Conservation (phyloP, 2,113 vertebrate species). For the Gavialis gangeticus region DNA sequence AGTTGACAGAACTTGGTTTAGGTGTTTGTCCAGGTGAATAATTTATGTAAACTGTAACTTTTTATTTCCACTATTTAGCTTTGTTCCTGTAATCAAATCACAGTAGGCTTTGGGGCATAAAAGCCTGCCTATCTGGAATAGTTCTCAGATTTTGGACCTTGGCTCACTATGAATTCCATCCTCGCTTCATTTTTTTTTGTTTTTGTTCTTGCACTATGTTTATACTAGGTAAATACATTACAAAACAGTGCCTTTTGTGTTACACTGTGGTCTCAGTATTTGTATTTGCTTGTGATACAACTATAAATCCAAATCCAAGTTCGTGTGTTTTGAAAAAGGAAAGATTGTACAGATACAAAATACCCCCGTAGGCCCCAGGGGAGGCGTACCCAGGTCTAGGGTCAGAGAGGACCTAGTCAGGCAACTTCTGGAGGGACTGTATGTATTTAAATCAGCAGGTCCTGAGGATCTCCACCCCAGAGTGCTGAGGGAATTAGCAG, state of each 20-base stretch:
- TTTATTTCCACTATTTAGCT: not conserved
- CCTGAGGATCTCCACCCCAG: too few relatives aligned
- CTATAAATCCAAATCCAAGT: not conserved
- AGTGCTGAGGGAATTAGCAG: too few relatives aligned
- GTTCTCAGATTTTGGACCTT: not conserved
- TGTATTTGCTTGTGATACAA: not conserved
- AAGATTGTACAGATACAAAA: too few relatives aligned
- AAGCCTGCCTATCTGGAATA: not conserved
- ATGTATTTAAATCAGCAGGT: too few relatives aligned
- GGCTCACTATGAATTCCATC: not conserved
- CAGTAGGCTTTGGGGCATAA: not conserved
- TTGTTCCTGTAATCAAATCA: not conserved
- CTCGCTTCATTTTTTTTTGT: not conserved
- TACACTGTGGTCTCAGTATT: not conserved
- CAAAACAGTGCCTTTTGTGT: not conserved
- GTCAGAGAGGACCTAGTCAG: too few relatives aligned
- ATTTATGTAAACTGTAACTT: not conserved
- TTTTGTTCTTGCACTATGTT: not conserved
- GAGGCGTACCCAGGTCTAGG: too few relatives aligned
- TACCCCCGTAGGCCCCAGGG: too few relatives aligned
- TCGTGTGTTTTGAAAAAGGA: not conserved
- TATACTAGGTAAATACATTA: not conserved
- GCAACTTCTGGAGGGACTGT: too few relatives aligned
- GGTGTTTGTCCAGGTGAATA: not conserved
- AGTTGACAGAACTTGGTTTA: not conserved